A percentile compares a stretch with the other conserved stretches of the same genome.
Conservation (phyloP, 2,113 vertebrate species). For the Myocastor coypus region DNA sequence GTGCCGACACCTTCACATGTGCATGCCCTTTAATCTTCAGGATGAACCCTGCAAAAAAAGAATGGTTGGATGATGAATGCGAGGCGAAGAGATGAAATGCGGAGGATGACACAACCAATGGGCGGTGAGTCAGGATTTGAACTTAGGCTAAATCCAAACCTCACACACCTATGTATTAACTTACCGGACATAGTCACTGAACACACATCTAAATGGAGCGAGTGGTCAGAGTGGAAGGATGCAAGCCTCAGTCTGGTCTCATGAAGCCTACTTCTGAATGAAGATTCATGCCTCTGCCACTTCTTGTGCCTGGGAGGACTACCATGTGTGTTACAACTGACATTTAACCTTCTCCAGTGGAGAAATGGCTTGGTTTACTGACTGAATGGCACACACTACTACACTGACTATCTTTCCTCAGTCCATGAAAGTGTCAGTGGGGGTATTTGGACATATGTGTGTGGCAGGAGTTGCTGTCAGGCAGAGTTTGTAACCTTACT, state of each 20-base stretch:
- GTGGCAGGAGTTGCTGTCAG: neutral
- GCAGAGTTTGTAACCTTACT: neutral
- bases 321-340: neutral
- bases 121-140: neutral
- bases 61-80: neutral
- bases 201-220: neutral
- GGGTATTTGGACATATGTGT: neutral
- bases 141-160: neutral
- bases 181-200: neutral
- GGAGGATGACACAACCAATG: neutral
- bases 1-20: neutral
- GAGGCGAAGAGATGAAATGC: neutral
- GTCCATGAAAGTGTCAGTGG: neutral
- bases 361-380: conserved; percentile 27
- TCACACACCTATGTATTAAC: neutral
- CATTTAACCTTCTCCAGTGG: neutral
- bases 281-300: neutral
- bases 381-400: neutral
- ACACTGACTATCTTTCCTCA: neutral
- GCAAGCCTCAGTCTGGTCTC: neutral
- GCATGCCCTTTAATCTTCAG: neutral
- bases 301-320: conserved; percentile 15
- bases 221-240: neutral
- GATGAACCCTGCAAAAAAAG: neutral
- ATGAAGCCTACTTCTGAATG: neutral